A percentile compares a stretch with the other conserved stretches of the same genome.
Conservation (phyloP, 2,113 vertebrate genomes). For the Colinus virginianus region DNA sequence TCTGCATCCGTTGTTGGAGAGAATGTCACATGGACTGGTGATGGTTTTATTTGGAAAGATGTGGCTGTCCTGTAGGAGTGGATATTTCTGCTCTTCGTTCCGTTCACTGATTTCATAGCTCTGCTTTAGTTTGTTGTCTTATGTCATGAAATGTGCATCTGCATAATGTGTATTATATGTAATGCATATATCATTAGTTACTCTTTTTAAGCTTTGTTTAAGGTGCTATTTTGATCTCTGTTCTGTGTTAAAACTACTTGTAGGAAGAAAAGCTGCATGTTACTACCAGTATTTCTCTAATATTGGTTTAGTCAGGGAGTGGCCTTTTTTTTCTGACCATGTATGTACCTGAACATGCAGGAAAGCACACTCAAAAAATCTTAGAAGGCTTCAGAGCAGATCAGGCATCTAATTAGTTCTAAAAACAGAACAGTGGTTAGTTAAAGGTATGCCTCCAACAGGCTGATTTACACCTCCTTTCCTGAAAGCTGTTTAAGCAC, state of each 20-base stretch:
- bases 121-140: neutral
- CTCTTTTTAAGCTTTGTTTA: neutral
- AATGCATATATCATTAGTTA: neutral
- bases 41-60: neutral
- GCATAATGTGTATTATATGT: neutral
- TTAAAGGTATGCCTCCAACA: neutral
- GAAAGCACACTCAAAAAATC: neutral
- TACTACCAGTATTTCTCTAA: neutral
- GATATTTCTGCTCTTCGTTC: neutral
- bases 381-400: neutral
- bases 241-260: neutral
- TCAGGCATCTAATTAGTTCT: neutral
- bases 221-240: neutral
- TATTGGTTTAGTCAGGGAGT: neutral
- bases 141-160: neutral
- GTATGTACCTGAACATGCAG: neutral
- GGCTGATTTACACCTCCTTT: neutral
- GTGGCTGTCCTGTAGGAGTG: neutral
- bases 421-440: neutral
- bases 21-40: neutral
- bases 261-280: neutral
- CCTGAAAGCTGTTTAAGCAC: neutral
- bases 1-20: neutral
- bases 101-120: neutral
- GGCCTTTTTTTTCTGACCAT: neutral